Evolutionary conservation across 2,113 vertebrate genomes (phyloP).

Genomic region (Orientallactaga bullata): DNA sequence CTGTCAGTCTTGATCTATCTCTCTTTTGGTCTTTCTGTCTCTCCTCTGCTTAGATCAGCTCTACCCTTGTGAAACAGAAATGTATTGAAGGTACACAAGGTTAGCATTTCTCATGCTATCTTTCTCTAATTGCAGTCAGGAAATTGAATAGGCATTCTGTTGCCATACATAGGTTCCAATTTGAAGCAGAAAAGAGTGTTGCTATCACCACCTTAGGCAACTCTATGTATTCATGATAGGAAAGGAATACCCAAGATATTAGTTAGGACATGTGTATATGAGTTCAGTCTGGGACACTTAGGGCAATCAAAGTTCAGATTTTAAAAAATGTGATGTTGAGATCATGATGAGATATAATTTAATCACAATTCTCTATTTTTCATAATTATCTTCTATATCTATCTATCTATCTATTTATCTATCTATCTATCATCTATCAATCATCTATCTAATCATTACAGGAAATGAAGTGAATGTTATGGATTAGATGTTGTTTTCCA

Average conservation of each 20-base stretch:
- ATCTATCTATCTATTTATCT: too few relatives aligned
- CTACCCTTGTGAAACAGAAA: background rate
- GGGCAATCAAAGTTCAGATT: background rate
- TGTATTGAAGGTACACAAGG: background rate
- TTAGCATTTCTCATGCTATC: background rate
- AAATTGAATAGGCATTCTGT: background rate
- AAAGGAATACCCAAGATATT: background rate
- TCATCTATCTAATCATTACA: background rate
- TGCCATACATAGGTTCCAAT: background rate
- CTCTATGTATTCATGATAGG: background rate
- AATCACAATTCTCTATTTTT: background rate
- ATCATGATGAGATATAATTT: background rate
- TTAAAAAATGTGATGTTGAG: background rate
- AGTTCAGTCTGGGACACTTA: background rate
- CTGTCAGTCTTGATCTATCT: too few relatives aligned
- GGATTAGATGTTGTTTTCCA: background rate
- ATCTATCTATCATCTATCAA: too few relatives aligned
- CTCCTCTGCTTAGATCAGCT: background rate
- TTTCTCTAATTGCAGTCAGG: background rate
- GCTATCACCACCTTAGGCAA: rapidly evolving
- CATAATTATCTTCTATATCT: background rate
- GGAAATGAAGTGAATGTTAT: background rate
- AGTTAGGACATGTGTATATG: background rate
- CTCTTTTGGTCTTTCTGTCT: background rate
- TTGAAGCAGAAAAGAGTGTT: background rate